Evolutionary conservation across 2,797 vertebrate species (phyloP), one percentile per base, ranked within the genome.

Genomic region (Neoniphon sammara): DNA sequence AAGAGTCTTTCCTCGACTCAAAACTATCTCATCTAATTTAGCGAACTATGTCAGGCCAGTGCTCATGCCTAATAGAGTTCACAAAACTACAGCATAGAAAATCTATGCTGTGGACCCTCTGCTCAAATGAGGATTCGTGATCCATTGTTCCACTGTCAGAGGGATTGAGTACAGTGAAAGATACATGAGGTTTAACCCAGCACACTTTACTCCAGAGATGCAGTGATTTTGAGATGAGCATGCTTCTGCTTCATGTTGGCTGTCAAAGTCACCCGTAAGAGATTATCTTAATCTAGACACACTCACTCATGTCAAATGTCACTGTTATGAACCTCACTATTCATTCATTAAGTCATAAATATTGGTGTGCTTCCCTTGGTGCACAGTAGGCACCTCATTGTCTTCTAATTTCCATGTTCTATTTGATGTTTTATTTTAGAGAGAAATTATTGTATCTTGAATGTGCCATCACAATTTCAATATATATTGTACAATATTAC

Each of bases 1-100:
- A 18, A n/a, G n/a, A n/a, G n/a, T n/a, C 49, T 55, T 60, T 56
- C 21, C 57, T 36, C 15, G 1, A n/a, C 57, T 67, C 61, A 52
- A 53, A 71, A 66, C 58, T 75, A 39, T 60, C 61, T 68, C 23
- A 52, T 76, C 12, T 30, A 12, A 52, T 53, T 59, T 65, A 44
- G 21, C 25, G 8, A 25, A 10, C 34, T 47, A 14, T 58, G 46
- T 34, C 39, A 53, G 69, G 15, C n/a, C 31, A 20, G 49, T 65
- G 59, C 67, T 34, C 14, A 83, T 64, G 54, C 25, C 21, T 46
- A 34, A 52, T 23, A 14, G n/a, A 62, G 31, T 47, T 59, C n/a
- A 52, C 56, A 73, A 39, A 15, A 10, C 31, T 34, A 4, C 14
- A 44, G 12, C 1, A 47, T 47, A 17, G 17, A 15, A 47, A 15